Evolutionary conservation across 2,888 invertebrate genomes (phyloP).

Genomic region (Melieria picta): DNA sequence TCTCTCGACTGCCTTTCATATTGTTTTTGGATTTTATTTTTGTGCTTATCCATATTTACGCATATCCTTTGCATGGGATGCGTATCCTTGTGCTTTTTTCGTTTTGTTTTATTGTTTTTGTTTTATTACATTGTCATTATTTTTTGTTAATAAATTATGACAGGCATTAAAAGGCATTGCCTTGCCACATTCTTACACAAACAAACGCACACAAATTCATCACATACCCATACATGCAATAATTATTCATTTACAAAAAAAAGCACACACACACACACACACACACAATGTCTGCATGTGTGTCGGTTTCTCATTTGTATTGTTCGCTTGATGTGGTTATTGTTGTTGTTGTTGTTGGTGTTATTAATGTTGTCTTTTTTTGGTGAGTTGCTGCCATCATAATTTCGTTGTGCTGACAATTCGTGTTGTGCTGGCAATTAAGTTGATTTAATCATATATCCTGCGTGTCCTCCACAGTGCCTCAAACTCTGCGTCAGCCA

Average conservation of each 20-base stretch:
- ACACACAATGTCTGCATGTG: slow-evolving; percentile 19
- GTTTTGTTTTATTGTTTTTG: no score
- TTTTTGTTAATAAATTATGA: slow-evolving; percentile 28
- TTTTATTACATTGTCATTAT: slow-evolving; percentile 22
- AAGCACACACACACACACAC: not conserved
- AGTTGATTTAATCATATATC: slow-evolving; percentile 27
- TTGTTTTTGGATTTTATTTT: no score
- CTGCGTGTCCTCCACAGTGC: no score
- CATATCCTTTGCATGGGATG: not conserved
- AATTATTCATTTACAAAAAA: not conserved
- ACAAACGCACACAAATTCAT: not conserved
- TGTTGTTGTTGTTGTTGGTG: slow-evolving; percentile 15
- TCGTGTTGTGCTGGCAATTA: slow-evolving; percentile 35
- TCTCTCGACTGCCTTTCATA: no score
- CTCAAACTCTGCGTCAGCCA: no score
- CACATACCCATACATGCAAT: not conserved
- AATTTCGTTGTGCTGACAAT: slow-evolving; percentile 28
- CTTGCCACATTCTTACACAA: not conserved
- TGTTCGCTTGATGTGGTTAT: not conserved
- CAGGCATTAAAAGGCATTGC: slow-evolving; percentile 25
- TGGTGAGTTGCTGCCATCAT: not conserved
- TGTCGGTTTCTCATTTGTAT: not conserved
- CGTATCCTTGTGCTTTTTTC: no score
- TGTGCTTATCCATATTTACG: no score
- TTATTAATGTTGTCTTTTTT: slow-evolving; percentile 9